Base-by-base conservation (phyloP, 30 jellyfish, hydroid and myxozoan species). In the Chironex yamaguchii region DNA sequence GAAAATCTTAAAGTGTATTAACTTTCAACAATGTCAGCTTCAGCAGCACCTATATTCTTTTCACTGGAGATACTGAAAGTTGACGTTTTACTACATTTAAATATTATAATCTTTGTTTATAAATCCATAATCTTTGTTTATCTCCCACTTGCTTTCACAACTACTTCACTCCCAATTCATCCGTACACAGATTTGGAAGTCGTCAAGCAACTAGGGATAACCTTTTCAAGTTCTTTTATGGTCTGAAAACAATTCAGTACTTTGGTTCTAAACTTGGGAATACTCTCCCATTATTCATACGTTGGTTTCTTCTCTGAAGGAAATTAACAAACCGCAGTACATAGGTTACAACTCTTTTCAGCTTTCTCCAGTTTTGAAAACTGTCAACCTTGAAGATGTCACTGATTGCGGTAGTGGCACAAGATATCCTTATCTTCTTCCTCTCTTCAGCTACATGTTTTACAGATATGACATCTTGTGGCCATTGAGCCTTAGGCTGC, bases 161-260 rank as follows among this genome's bases (percentile, higher is more conserved):
- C 34, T 72, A 72, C 30, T 72, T 72, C 75, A 30, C 28, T 30
- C 27, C 78, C 6, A 35, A 72, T 51, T 72, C 86, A 34, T 72
- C 86, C 2, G 25, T 72, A 21, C 86, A 72, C 34, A 72, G 62
- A 27, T 11, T 72, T 48, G 86, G 76, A 48, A 72, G 42, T 33
- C 77, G 78, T 48, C 86, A 72, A 49, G 86, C 86, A 3, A 72
- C 86, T 3, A 68, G 82, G 36, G 82, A 29, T 68, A 65, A 68
- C 36, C 82, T 68, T 68, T 68, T 22, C 36, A 68, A 22, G 28
- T 2, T 32, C 71, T 29, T 68, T 25, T 68, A 68, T 68, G 82
- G 82, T 68, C 23, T 31, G 11, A 22, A 68, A 68, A 68, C 82
- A 29, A 29, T 68, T 25, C 82, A 68, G 0, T 52, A 52, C 12